phyloP scores from a whole-genome alignment of 2,797 vertebrate species.

The Cygnus olor region DNA sequence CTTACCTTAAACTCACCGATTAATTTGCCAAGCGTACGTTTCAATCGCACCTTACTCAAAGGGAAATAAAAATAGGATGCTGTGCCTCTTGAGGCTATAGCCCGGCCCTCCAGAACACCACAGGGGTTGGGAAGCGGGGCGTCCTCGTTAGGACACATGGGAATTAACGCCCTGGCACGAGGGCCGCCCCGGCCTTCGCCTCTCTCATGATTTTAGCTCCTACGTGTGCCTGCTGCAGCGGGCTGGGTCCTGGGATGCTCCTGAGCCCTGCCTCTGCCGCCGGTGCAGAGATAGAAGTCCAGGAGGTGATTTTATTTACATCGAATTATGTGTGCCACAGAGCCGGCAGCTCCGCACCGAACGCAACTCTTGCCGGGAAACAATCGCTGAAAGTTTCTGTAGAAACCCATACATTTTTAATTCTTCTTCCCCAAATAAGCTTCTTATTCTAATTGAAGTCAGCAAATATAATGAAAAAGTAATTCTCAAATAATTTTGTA shows the following conservation, averaged over 20 bases:
- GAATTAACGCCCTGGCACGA: neutral
- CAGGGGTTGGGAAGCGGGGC: neutral
- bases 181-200: neutral
- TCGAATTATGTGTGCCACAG: neutral
- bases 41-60: conserved; percentile 30
- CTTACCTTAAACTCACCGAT: conserved; percentile 43
- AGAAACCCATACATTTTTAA: conserved; percentile 68
- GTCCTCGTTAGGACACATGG: rapidly evolving
- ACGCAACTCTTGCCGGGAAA: conserved; percentile 34
- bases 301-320: conserved; percentile 34
- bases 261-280: neutral
- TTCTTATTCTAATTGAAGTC: conserved; percentile 77
- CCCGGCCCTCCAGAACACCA: neutral
- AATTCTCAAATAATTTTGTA: conserved; percentile 78
- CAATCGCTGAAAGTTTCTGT: conserved; percentile 63
- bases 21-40: conserved; percentile 25
- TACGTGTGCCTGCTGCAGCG: neutral
- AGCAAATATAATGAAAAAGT: conserved; percentile 75
- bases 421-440: conserved; percentile 70
- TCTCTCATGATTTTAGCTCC: neutral
- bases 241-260: neutral
- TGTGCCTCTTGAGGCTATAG: neutral
- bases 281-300: neutral
- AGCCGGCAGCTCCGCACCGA: neutral
- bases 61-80: neutral